Evolutionary conservation across 2,888 invertebrate species (phyloP), one percentile per base, ranked within the genome.

Genomic region (Galeruca laticollis): DNA sequence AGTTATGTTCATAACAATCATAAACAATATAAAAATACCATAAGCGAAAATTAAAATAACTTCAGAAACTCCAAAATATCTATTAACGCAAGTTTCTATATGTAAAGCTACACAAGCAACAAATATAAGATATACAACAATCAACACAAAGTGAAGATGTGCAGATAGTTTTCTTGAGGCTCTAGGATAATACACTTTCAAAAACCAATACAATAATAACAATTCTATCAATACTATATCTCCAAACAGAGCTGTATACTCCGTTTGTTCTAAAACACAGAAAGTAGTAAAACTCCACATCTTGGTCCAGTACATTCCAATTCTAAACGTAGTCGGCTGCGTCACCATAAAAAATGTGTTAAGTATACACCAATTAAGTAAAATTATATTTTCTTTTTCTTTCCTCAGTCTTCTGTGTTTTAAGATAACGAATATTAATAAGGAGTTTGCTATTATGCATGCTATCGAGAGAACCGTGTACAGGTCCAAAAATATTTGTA

Each of bases 381-480:
- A 33, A 20, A 75, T 68, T 6, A 75, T 51, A 35, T 73, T 75
- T 2, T 57, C 70, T 43, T 72, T 71, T 37, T 75, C 71, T 56
- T 65, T 18, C 33, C 73, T 69, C 18, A 76, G 21, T 56, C 73
- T 60, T 57, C 59, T 67, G 35, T 74, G 72, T 66, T 71, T 73
- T 5, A 72, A 1, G 31, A 73, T 72, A 37, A 73, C 71, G 15
- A 67, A 73, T 35, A 67, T 57, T 37, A 74, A 59, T 33, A 74
- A 20, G n/a, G 74, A 18, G 47, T 72, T 72, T 13, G 65, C 61
- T 31, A 68, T 63, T 20, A 73, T 51, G 40, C 74, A 74, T 13
- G 70, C 11, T 2, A 71, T 9, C 2, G 74, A 56, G 0, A 72
- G 56, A 2, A 71, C 10, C n/a, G 70, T 72, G 49, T 59, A 72